Evolutionary conservation across 92 coral and sea anemone genomes (phyloP).

Genomic region (Porites evermanni): DNA sequence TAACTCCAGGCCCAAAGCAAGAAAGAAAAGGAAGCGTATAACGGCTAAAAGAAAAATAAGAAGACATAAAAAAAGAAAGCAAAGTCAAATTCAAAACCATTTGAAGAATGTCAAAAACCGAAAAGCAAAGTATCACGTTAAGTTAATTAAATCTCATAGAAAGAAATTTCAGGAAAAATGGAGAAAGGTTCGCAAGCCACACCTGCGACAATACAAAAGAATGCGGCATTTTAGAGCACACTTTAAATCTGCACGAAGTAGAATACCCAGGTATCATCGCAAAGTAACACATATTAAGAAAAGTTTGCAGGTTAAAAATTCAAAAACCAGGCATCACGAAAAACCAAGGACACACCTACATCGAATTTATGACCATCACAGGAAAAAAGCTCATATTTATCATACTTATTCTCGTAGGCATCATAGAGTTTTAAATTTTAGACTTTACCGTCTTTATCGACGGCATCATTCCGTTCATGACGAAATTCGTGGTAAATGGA

Average conservation of each 20-base stretch:
- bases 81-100: neutral
- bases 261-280: neutral
- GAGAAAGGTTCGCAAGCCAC: neutral
- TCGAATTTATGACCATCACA: neutral
- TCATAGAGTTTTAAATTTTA: constrained; percentile 65
- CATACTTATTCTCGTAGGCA: constrained; percentile 2
- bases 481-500: constrained; percentile 87
- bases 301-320: neutral
- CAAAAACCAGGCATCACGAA: too few relatives aligned
- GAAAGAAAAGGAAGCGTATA: constrained; percentile 2
- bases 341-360: neutral
- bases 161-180: neutral
- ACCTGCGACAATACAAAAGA: neutral
- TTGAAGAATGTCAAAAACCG: neutral
- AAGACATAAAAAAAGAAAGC: constrained; percentile 3
- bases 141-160: neutral
- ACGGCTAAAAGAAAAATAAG: constrained; percentile 20
- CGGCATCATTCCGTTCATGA: constrained; percentile 76
- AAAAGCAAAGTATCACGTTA: neutral
- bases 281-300: neutral
- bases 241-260: neutral
- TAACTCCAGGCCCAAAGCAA: neutral
- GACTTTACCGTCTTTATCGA: constrained; percentile 69
- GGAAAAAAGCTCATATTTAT: neutral
- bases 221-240: neutral